Evolutionary conservation across 1,140 invertebrate genomes (phyloP), one percentile per base, ranked within the genome.

Genomic region (Drepana arcuata): DNA sequence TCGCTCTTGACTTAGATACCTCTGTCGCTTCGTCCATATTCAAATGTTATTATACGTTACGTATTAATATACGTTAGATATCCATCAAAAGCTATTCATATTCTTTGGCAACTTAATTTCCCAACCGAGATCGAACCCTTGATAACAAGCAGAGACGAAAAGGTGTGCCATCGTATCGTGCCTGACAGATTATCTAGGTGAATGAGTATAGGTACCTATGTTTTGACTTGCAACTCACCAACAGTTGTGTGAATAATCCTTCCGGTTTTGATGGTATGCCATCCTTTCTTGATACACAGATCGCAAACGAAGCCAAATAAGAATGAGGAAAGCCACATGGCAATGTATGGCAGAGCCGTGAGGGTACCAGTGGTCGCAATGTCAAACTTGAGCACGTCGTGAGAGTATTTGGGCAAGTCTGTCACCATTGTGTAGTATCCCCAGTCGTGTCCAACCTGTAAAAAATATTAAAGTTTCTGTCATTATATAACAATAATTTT

Each of bases 361-460:
- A 90, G 85, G 0, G 87, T 74, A 1, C 90, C 90, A 39, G 91
- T 92, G 41, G 86, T 84, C 44, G 85, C 87, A 28, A 96, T 92
- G 42, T 93, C 88, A 68, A 92, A 95, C 56, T 93, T 89, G 2
- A 97, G 82, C 2, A 96, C 91, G 57, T 92, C 90, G 48, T 90
- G 89, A 86, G 97, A 93, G 74, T 96, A 98, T 85, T 93, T 94
- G 1, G 96, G 96, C 7, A 98, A 81, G 68, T 95, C 93, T 9
- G 93, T 95, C 1, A 97, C 89, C 87, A 97, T 92, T 7, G 94
- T 97, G 64, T 96, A 97, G 72, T 95, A 94, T 12, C 93, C 94
- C 95, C 95, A 98, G 78, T 97, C 95, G 77, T 96, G 93, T 2
- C 93, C 93, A 86, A 80, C 66, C 75, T 80, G 50, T 2, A 46